Percentiles rank a stretch among this genome's conserved stretches.
Evolutionary conservation across 2,888 invertebrate genomes (phyloP).

Genomic region (Aricia artaxerxes): DNA sequence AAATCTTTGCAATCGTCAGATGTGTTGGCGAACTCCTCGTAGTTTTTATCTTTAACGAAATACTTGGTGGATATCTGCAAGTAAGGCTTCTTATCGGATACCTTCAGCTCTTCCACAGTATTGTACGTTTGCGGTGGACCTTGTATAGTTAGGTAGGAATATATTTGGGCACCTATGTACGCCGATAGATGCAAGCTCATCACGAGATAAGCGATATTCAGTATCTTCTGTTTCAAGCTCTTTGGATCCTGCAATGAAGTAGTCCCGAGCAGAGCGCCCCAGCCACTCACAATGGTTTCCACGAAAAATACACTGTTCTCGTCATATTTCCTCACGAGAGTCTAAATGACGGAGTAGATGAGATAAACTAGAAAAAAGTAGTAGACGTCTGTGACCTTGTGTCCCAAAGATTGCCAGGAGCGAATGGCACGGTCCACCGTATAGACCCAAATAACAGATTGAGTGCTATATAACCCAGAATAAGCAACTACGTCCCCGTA

Average conservation of each 20-base stretch:
- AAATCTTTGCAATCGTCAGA: conserved; percentile 53
- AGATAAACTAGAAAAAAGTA: conserved; percentile 60
- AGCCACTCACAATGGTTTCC: conserved; percentile 53
- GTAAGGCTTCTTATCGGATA: conserved; percentile 53
- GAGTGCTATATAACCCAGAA: conserved; percentile 59
- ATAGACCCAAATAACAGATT: conserved; percentile 60
- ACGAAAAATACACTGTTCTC: conserved; percentile 45
- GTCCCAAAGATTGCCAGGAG: conserved; percentile 56
- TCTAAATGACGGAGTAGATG: conserved; percentile 54
- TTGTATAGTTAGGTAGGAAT: conserved; percentile 60
- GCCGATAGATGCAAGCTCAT: conserved; percentile 58
- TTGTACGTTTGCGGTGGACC: conserved; percentile 54
- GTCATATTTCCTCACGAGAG: conserved; percentile 51
- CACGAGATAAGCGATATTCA: conserved; percentile 57
- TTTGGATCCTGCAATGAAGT: conserved; percentile 51
- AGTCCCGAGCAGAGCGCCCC: conserved; percentile 60
- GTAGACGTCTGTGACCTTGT: conserved; percentile 54
- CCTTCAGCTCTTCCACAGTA: conserved; percentile 54
- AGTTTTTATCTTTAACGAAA: conserved; percentile 54
- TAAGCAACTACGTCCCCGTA: conserved; percentile 60
- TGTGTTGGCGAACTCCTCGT: conserved; percentile 49
- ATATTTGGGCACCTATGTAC: conserved; percentile 60
- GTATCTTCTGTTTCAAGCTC: conserved; percentile 57
- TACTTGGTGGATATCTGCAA: conserved; percentile 50
- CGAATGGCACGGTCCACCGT: conserved; percentile 51